Base-by-base conservation (phyloP, 2,797 vertebrate species). In the Numenius phaeopus region DNA sequence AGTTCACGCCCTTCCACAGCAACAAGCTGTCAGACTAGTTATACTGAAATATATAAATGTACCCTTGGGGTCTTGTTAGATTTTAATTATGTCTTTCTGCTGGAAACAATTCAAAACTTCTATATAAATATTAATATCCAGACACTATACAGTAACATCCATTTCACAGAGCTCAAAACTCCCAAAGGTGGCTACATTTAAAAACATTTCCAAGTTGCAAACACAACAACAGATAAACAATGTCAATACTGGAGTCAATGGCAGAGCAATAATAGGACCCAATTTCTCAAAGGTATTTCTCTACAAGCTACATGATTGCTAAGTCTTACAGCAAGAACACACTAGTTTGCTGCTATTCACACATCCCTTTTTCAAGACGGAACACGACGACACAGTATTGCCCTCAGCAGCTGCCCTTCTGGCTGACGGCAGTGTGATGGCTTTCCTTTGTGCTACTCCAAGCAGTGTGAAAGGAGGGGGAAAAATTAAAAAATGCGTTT, bases 111-210 rank as follows among this genome's bases (percentile, higher is more conserved):
- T 95, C 50, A 76, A 83, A 91, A 70, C 34, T 70, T 57, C 24
- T 40, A 18, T 40, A 84, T 58, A 84, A 94, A 90, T 93, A 95
- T 92, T 90, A 70, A 82, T 89, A 47, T 44, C n/a, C 54, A 69
- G 26, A 54, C 42, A 81, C 19, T 9, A 69, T 16, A 65, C 6
- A 66, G 47, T 44, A 80, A 78, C 11, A 82, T 23, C 50, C 39
- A 62, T 69, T 86, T 90, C 81, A 69, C 5, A 72, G 40, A 89
- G 39, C 21, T 75, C 55, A 46, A 66, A 91, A 72, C 11, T 89
- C 81, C 39, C 34, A 9, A 49, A 84, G 62, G 59, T 42, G 42
- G 4, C n/a, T 57, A n/a, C 4, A 4, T 83, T 69, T 71, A 87
- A 30, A 66, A 88, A 83, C 30, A 80, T 23, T 78, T 23, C 54